Percentiles rank a stretch among this genome's conserved stretches.
Conservation (phyloP, 2,797 vertebrate genomes). For the Cyprinella venusta region DNA sequence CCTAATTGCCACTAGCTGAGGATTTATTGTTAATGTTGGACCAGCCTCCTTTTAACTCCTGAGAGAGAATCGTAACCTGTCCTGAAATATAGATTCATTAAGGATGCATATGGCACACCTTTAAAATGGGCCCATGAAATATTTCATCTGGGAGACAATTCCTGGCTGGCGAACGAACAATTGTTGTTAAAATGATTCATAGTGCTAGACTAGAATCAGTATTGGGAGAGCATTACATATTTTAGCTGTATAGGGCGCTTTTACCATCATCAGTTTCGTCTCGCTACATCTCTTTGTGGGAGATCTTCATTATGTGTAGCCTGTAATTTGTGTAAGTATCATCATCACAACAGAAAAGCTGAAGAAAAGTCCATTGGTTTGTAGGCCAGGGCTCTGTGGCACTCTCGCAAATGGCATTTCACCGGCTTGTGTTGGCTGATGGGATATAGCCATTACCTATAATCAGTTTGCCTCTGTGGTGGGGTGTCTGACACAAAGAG, state of each 20-base stretch:
- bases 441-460: conserved; percentile 49
- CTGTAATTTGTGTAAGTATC: conserved; percentile 28
- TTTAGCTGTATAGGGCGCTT: background rate
- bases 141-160: conserved; percentile 58
- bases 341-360: conserved; percentile 20
- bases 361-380: conserved; percentile 37
- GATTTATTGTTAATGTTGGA: conserved; percentile 62
- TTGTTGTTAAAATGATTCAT: conserved; percentile 56
- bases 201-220: conserved; percentile 27
- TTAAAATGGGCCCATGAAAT: conserved; percentile 57
- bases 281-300: conserved; percentile 1
- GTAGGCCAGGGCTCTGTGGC: conserved; percentile 19
- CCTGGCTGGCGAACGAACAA: conserved; percentile 45
- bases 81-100: conserved; percentile 67
- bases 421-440: conserved; percentile 32
- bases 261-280: background rate
- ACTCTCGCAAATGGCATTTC: conserved; percentile 44
- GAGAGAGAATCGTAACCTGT: conserved; percentile 62
- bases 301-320: conserved; percentile 34
- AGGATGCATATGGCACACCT: conserved; percentile 64
- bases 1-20: conserved; percentile 58
- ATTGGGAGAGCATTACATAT: conserved; percentile 13
- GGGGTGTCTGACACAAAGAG: conserved; percentile 40
- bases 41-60: conserved; percentile 53
- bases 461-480: conserved; percentile 46